Base-by-base conservation (phyloP, 2,888 invertebrate genomes). In the Timandra comae region DNA sequence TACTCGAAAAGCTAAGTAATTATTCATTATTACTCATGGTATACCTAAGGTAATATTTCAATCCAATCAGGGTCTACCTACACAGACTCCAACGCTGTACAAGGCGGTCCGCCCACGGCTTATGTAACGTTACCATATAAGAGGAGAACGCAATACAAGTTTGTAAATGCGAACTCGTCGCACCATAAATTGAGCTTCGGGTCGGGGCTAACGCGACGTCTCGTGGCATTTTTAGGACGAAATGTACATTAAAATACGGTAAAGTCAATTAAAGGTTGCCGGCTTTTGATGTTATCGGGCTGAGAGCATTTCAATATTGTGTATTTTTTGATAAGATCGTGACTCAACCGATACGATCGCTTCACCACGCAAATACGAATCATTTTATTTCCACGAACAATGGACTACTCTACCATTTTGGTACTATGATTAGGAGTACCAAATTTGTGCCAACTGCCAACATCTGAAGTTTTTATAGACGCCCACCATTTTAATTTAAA, bases 101-200 rank as follows among this genome's bases (percentile, higher is more conserved):
- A 38, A 44, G 39, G 46, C 43, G 52, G 24, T 56, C 55, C 63
- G 58, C 63, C 69, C 43, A 65, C 73, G 50, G 58, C 58, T 66
- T 64, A 69, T 60, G 60, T 65, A 67, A 66, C 52, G 49, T 57
- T 44, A 46, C 76, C 73, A 46, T 76, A 65, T 64, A 71, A 52
- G 73, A 37, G 46, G 62, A 56, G 63, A 63, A 49, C 63, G 59
- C 40, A 16, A 34, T 42, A 45, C 67, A 38, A 53, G 65, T 65
- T 68, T 58, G 59, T 53, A 50, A 54, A 60, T 63, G 49, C 49
- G 41, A 54, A 38, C 39, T 35, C 42, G 52, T 56, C 56, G 38
- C 35, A 33, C 50, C 57, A 62, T 69, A 67, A 67, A 61, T 65
- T 58, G 58, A 50, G 36, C 38, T 10, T 22, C 30, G 46, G 43